Conservation (phyloP, 2,888 invertebrate species). For the Cenopis cana region DNA sequence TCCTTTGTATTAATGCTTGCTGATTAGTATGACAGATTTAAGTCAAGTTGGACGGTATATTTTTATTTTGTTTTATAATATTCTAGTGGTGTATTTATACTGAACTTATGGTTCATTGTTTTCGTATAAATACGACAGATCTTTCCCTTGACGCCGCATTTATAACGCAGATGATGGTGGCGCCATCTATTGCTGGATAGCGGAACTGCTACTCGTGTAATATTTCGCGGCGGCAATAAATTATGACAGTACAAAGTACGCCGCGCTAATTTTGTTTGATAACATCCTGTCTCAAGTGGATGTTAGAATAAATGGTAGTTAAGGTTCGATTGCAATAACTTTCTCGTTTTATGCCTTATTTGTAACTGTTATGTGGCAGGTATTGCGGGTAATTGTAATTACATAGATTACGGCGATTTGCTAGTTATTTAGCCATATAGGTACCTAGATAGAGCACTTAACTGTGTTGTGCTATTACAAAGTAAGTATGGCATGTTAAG, state of each 20-base stretch:
- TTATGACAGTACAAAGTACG: slow-evolving; percentile 38
- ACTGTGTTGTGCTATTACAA: neutral
- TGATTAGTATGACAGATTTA: neutral
- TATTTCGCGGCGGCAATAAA: slow-evolving; percentile 20
- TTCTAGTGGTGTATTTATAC: neutral
- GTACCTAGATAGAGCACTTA: neutral
- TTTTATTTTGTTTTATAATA: neutral
- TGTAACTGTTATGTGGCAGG: slow-evolving; percentile 35
- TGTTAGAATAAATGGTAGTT: slow-evolving; percentile 34
- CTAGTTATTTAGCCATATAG: slow-evolving; percentile 16
- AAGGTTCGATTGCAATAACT: slow-evolving; percentile 36
- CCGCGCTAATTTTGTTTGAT: slow-evolving; percentile 38
- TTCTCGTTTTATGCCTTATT: slow-evolving; percentile 43
- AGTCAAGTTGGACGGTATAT: neutral
- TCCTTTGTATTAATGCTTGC: neutral
- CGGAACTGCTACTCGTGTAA: slow-evolving; percentile 27
- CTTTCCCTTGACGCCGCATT: neutral
- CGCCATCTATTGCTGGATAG: slow-evolving; percentile 61
- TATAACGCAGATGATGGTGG: slow-evolving; percentile 2
- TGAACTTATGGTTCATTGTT: too few relatives aligned
- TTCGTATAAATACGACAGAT: too few relatives aligned
- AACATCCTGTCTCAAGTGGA: slow-evolving; percentile 36
- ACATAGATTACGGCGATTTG: slow-evolving; percentile 19
- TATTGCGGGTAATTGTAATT: slow-evolving; percentile 30
- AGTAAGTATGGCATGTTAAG: slow-evolving; percentile 1